Conservation (phyloP, 2,797 vertebrate genomes). For the Poeciliopsis turneri region DNA sequence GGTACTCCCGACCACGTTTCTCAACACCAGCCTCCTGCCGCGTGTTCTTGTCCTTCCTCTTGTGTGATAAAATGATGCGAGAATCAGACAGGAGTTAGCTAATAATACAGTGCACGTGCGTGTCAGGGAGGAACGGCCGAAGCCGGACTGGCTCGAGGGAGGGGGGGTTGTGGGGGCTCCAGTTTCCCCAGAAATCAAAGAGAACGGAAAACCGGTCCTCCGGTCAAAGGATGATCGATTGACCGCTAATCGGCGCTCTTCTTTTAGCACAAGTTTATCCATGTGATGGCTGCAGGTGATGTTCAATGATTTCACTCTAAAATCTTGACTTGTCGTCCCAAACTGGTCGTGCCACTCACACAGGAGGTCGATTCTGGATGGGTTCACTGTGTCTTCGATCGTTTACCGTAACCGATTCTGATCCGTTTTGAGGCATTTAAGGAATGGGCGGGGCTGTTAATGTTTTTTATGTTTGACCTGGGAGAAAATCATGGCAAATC, state of each 20-base stretch:
- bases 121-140: not conserved
- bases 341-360: not conserved
- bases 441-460: not conserved
- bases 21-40: not conserved
- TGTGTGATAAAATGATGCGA: not conserved
- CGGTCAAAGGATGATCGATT: not conserved
- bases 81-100: not conserved
- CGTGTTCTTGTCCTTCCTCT: not conserved
- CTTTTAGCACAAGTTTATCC: not conserved
- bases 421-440: not conserved
- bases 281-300: not conserved
- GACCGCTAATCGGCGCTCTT: not conserved
- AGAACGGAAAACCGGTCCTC: not conserved
- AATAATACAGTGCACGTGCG: not conserved
- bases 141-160: not conserved
- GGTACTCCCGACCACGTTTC: slow-evolving; percentile 43
- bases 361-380: not conserved
- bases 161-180: not conserved
- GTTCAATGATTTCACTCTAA: not conserved
- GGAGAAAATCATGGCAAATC: not conserved
- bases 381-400: not conserved
- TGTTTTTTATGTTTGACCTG: not conserved
- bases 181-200: not conserved
- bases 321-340: not conserved
- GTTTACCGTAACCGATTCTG: not conserved